Evolutionary conservation across 2,888 invertebrate genomes (phyloP).

Genomic region (Aporophyla nigra): DNA sequence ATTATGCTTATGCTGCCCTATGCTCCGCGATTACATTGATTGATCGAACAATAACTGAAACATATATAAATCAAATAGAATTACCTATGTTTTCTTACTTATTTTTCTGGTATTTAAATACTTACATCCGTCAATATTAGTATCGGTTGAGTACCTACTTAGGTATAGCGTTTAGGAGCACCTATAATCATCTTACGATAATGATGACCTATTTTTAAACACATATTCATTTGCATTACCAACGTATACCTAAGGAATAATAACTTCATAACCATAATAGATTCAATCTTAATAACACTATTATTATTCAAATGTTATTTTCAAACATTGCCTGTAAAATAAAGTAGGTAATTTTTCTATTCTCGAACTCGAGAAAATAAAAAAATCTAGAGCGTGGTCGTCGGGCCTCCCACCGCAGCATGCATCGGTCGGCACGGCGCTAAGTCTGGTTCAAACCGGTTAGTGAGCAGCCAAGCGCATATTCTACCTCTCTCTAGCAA

Average conservation of each 20-base stretch:
- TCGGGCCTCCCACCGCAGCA: slow-evolving; percentile 14
- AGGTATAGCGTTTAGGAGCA: too few species aligned
- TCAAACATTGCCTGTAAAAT: slow-evolving; percentile 5
- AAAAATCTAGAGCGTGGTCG: slow-evolving; percentile 15
- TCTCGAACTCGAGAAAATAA: slow-evolving; percentile 20
- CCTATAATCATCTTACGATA: not conserved
- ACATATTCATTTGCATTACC: not conserved
- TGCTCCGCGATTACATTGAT: slow-evolving; percentile 39
- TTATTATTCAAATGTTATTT: not conserved
- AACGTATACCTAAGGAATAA: not conserved
- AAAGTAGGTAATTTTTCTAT: not conserved
- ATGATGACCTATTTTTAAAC: not conserved
- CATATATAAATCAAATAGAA: not conserved
- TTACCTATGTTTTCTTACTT: slow-evolving; percentile 9
- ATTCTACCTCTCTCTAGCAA: slow-evolving; percentile 38
- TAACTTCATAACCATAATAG: not conserved
- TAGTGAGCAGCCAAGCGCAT: slow-evolving; percentile 44
- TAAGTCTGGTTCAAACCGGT: slow-evolving; percentile 51
- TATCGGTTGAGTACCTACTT: not conserved
- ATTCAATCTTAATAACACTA: not conserved
- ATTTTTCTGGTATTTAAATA: not conserved
- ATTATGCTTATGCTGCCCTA: slow-evolving; percentile 37
- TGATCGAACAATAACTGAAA: slow-evolving; percentile 16
- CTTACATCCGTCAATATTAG: not conserved
- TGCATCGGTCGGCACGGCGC: slow-evolving; percentile 14